Evolutionary conservation across 64 coral and sea anemone genomes (phyloP).

Genomic region (Montipora efflorescens): DNA sequence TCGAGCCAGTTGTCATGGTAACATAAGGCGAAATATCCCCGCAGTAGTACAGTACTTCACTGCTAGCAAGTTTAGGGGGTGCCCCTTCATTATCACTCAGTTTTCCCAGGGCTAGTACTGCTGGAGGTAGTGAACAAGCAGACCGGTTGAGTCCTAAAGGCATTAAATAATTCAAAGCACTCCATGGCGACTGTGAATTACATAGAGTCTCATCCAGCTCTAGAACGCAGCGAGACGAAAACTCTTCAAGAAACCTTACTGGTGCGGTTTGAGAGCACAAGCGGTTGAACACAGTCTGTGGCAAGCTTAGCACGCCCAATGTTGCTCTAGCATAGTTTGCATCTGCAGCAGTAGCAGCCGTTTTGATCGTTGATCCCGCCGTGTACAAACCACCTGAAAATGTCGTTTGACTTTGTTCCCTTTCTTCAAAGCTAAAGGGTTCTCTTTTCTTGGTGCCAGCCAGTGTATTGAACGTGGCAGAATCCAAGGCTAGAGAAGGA

Average conservation of each 20-base stretch:
- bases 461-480: constrained; percentile 15
- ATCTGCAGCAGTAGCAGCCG: constrained; percentile 64
- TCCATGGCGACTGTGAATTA: constrained; percentile 63
- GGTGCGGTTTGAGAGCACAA: constrained; percentile 68
- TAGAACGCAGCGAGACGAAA: constrained; percentile 62
- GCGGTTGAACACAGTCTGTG: constrained; percentile 70
- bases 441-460: constrained; percentile 52
- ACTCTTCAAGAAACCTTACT: constrained; percentile 75
- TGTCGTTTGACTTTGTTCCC: constrained; percentile 21
- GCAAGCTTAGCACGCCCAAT: constrained; percentile 65
- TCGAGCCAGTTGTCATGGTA: background rate
- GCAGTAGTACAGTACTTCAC: constrained; percentile 78
- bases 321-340: constrained; percentile 65
- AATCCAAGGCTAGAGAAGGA: constrained; percentile 50
- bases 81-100: constrained; percentile 59
- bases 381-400: constrained; percentile 56
- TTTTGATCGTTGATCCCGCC: constrained; percentile 72
- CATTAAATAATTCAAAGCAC: constrained; percentile 81
- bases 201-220: constrained; percentile 67
- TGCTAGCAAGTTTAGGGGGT: constrained; percentile 52
- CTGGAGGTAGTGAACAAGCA: constrained; percentile 66
- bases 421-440: constrained; percentile 62
- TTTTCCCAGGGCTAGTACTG: constrained; percentile 64
- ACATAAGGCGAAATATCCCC: constrained; percentile 28
- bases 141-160: constrained; percentile 38